Conservation (phyloP, 2,797 vertebrate species). For the Falco biarmicus region DNA sequence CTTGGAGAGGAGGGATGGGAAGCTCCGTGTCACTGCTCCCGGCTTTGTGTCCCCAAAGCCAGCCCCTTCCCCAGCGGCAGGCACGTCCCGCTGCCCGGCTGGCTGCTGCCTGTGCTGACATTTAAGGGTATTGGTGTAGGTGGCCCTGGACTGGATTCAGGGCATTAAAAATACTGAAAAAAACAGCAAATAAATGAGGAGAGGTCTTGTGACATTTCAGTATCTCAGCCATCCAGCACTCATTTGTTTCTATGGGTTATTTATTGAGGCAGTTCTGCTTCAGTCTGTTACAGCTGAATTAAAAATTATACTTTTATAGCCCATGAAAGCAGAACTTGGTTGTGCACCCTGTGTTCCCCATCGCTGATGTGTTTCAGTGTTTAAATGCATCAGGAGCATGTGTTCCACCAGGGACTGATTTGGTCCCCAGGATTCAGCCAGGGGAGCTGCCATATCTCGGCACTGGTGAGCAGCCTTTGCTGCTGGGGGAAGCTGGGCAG, state of each 20-base stretch:
- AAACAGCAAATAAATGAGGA: background rate
- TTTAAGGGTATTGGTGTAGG: background rate
- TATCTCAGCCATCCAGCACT: background rate
- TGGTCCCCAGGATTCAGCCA: rapidly evolving
- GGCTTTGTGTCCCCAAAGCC: background rate
- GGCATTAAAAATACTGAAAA: background rate
- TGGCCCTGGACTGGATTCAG: background rate
- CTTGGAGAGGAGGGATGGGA: background rate
- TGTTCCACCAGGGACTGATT: background rate
- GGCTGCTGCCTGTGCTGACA: background rate
- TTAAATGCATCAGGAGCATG: background rate
- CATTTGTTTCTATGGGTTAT: background rate
- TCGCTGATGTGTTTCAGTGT: background rate
- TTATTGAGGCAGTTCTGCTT: background rate
- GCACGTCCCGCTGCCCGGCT: background rate
- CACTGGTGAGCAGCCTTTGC: background rate
- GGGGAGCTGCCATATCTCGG: background rate
- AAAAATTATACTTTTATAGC: background rate
- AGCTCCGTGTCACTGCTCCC: background rate
- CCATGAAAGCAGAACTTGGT: background rate
- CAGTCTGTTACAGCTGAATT: background rate
- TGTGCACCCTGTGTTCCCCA: background rate
- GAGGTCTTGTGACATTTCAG: background rate
- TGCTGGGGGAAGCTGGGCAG: background rate
- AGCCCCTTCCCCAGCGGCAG: background rate